These are phyloP conservation scores for Pipistrellus kuhlii DNA, from an alignment of 2,797 vertebrate species.

Conservation along the genomic window DNA sequence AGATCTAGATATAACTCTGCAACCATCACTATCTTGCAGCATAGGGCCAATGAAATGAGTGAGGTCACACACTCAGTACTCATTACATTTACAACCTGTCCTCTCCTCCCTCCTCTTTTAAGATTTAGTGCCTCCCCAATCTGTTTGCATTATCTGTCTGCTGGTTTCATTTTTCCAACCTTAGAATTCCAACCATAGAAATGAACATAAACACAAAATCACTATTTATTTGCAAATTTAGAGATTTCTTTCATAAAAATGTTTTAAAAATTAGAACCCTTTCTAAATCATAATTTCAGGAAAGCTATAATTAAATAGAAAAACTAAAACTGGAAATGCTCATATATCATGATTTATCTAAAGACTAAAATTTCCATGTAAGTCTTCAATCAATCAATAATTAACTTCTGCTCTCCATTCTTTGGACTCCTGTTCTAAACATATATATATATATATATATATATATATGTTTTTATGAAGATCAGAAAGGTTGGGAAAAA, in stretches of 20 bases:
- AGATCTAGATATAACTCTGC: not conserved
- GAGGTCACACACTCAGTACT: not conserved
- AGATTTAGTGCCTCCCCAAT: not conserved
- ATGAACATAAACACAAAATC: not conserved
- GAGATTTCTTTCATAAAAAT: not conserved
- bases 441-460: not conserved
- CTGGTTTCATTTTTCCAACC: too few species aligned
- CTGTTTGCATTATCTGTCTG: not conserved
- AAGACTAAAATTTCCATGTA: not conserved
- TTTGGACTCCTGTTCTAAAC: not conserved
- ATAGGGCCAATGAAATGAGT: not conserved
- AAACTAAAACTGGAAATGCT: not conserved
- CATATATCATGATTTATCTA: constrained; percentile 3
- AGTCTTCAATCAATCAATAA: constrained; percentile 1
- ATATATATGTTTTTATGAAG: not conserved
- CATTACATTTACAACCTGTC: not conserved
- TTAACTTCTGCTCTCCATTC: constrained; percentile 14
- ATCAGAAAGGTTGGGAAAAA: constrained; percentile 20
- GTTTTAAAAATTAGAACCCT: constrained; percentile 25
- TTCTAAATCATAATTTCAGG: constrained; percentile 32
- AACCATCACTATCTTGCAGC: not conserved
- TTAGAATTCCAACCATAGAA: constrained; percentile 25
- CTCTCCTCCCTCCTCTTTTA: not conserved
- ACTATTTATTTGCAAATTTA: constrained; percentile 21
- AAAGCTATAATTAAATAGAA: constrained; percentile 11